These are phyloP conservation scores for Lutraria rhynchaena DNA, from an alignment of 1,140 invertebrate genomes.

Conservation along the genomic window DNA sequence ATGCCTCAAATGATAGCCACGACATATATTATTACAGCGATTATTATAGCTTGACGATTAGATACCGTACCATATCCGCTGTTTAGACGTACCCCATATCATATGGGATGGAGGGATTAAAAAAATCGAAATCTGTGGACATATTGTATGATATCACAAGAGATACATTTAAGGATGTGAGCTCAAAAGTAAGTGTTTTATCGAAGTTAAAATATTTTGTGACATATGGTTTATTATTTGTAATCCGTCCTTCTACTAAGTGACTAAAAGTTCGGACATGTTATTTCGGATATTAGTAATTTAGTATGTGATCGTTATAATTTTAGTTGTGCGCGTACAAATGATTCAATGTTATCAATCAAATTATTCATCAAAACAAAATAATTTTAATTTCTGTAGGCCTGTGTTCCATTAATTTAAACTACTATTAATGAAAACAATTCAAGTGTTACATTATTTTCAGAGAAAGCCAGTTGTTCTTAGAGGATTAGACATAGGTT, in stretches of 20 bases:
- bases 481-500: constrained; percentile 83
- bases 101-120: too few species aligned
- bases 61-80: too few species aligned
- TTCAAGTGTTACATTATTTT: constrained; percentile 15
- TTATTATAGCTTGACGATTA: too few species aligned
- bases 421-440: too few species aligned
- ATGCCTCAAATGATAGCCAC: too few species aligned
- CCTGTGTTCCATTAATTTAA: too few species aligned
- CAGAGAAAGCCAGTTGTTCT: constrained; percentile 83
- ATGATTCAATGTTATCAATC: too few species aligned
- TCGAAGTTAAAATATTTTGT: neutral
- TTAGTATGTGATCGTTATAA: neutral
- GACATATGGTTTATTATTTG: neutral
- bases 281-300: neutral
- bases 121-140: neutral
- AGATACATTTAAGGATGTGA: constrained; percentile 71
- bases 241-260: neutral
- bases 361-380: too few species aligned
- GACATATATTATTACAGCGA: too few species aligned
- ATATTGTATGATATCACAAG: neutral
- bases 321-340: too few species aligned
- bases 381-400: too few species aligned
- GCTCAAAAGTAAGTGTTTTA: neutral
- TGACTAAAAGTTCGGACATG: neutral
- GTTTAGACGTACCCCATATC: too few species aligned